Evolutionary conservation across 2,888 invertebrate species (phyloP).

Genomic region (Bimastos eiseni): DNA sequence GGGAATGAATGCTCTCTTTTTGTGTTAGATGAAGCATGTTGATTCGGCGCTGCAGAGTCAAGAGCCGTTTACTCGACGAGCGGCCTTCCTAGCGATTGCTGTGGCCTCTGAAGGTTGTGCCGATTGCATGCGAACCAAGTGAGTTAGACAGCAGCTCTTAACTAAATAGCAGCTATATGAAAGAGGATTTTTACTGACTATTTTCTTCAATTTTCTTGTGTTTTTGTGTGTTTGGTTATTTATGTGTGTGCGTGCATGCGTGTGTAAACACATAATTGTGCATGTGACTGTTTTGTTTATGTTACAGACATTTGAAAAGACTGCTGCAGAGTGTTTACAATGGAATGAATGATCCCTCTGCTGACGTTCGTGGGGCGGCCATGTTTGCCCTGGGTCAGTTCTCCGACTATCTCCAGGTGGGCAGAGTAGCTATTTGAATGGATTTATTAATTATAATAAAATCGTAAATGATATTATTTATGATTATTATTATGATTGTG

Average conservation of each 20-base stretch:
- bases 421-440: not conserved
- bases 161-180: no score
- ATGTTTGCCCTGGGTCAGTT: slow-evolving; percentile 80
- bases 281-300: not conserved
- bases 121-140: slow-evolving; percentile 74
- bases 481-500: no score
- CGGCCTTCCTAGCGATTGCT: slow-evolving; percentile 75
- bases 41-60: slow-evolving; percentile 71
- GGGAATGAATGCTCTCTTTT: not conserved
- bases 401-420: slow-evolving; percentile 75
- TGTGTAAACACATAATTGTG: not conserved
- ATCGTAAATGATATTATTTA: not conserved
- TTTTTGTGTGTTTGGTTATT: no score
- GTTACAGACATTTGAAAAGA: slow-evolving; percentile 67
- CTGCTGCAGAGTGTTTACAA: slow-evolving; percentile 74
- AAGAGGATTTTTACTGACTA: no score
- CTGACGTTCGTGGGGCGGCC: slow-evolving; percentile 74
- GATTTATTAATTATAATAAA: not conserved
- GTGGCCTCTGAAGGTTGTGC: slow-evolving; percentile 79
- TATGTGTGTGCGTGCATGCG: not conserved
- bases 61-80: slow-evolving; percentile 72
- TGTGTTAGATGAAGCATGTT: slow-evolving; percentile 66
- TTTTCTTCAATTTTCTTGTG: not conserved
- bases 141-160: slow-evolving; percentile 37
- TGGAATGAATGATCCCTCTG: slow-evolving; percentile 71